A percentile compares a stretch with the other conserved stretches of the same genome.
phyloP scores from a whole-genome alignment of 2,113 vertebrate species.

The Calypte anna region DNA sequence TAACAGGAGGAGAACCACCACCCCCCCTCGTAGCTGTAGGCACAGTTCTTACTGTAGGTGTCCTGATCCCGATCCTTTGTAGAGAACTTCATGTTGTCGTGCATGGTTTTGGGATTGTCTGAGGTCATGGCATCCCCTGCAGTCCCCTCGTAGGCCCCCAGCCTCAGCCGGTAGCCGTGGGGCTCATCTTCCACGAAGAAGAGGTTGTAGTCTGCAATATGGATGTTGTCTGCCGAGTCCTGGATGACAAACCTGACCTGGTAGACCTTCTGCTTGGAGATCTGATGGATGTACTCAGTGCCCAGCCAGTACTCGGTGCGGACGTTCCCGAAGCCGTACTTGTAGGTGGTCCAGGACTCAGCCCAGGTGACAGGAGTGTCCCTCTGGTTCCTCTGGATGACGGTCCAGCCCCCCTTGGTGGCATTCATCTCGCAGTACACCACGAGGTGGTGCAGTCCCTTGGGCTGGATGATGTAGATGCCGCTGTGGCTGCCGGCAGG shows the following conservation, averaged over 20 bases:
- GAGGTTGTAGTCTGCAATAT: conserved; percentile 57
- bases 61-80: conserved; percentile 69
- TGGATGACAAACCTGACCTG: conserved; percentile 61
- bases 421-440: conserved; percentile 63
- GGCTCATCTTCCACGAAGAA: conserved; percentile 55
- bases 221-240: neutral
- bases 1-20: conserved; percentile 68
- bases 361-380: conserved; percentile 45
- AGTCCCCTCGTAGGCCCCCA: conserved; percentile 51
- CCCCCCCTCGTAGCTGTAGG: conserved; percentile 52
- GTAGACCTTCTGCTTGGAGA: conserved; percentile 54
- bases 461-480: conserved; percentile 66
- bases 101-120: conserved; percentile 52
- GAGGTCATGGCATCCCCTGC: conserved; percentile 70
- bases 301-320: conserved; percentile 65
- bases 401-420: conserved; percentile 51
- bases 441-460: conserved; percentile 37
- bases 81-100: conserved; percentile 75
- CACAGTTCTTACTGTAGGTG: conserved; percentile 65
- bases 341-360: conserved; percentile 71
- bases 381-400: conserved; percentile 67
- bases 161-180: conserved; percentile 45
- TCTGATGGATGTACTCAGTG: conserved; percentile 66
- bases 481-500: conserved; percentile 13
- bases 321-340: conserved; percentile 54